Base-by-base conservation (phyloP, 1,140 invertebrate species). In the Cylas formicarius region DNA sequence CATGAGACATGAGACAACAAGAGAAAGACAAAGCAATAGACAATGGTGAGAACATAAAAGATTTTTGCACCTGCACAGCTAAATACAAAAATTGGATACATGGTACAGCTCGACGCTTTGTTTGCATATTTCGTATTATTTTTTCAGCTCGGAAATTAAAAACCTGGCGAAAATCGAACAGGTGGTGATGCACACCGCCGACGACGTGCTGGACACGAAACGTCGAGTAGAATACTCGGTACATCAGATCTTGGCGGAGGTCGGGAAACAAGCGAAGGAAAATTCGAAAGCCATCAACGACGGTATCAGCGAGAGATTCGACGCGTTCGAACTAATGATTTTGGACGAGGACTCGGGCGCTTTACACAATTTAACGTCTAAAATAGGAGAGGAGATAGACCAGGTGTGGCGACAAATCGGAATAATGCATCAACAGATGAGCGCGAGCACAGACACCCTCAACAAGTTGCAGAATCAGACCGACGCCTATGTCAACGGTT, bases 341-440 rank as follows among this genome's bases (percentile, higher is more conserved):
- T 67, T 86, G 32, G 75, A 74, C n/a, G 84, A 82, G 52, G 85
- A 90, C 55, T 78, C 77, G 13, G 76, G 74, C 6, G 80, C 80
- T 0, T 65, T 86, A 20, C 74, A 75, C 2, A 90, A 90, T 64
- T 62, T 90, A 17, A 90, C 81, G 4, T 69, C 70, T 0, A 82
- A 84, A 55, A 80, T 92, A 60, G 86, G 90, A 54, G 70, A 78
- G 16, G 86, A 90, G 58, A 85, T 92, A 62, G 80, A 80, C 40
- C 82, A 87, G 61, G 85, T 90, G 1, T 90, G 86, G 86, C 67
- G 84, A 11, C 86, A 88, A 67, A 88, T 90, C 52, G 84, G 86
- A 44, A 86, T 88, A 11, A 88, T 92, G 84, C 84, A 89, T 62
- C 78, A 84, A 48, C 84, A 90, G 59, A 78, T 91, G 56, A 80